phyloP scores from a whole-genome alignment of 2,113 vertebrate genomes.

The Malaclemys terrapin region DNA sequence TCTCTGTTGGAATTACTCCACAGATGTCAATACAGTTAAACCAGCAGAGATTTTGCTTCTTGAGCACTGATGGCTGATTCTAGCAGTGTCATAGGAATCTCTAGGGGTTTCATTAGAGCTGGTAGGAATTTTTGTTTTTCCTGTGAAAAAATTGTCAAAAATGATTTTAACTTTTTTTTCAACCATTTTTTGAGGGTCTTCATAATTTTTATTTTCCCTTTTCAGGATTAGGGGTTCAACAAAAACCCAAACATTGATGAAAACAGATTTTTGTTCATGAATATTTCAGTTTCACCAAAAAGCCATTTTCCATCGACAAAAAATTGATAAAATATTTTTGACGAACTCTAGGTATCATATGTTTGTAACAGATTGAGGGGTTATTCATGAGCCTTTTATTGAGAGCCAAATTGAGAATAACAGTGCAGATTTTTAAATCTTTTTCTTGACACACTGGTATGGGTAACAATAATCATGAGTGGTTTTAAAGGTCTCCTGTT shows the following conservation, averaged over 20 bases:
- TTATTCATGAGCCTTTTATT: slow-evolving; percentile 35
- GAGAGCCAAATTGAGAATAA: slow-evolving; percentile 56
- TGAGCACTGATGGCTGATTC: background rate
- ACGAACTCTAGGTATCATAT: slow-evolving; percentile 12
- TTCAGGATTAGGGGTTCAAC: background rate
- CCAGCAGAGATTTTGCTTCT: background rate
- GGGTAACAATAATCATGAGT: slow-evolving; percentile 67
- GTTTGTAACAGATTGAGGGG: slow-evolving; percentile 49
- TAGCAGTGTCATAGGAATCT: background rate
- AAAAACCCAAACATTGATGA: background rate
- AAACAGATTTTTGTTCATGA: background rate
- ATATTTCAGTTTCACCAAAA: slow-evolving; percentile 30
- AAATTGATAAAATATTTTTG: slow-evolving; percentile 33
- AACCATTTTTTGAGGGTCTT: no score
- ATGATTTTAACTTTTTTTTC: no score
- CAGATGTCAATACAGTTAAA: background rate
- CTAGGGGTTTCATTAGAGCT: background rate
- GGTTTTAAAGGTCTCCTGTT: slow-evolving; percentile 55
- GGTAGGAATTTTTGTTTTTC: background rate
- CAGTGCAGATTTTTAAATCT: slow-evolving; percentile 61
- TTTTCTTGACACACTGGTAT: slow-evolving; percentile 57
- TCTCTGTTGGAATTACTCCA: background rate
- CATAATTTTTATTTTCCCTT: no score
- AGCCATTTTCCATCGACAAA: slow-evolving; percentile 19
- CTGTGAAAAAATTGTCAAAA: no score